Percentiles rank a stretch among this genome's conserved stretches.
Evolutionary conservation across 2,113 vertebrate genomes (phyloP).

Genomic region (Cinclus mexicanus): DNA sequence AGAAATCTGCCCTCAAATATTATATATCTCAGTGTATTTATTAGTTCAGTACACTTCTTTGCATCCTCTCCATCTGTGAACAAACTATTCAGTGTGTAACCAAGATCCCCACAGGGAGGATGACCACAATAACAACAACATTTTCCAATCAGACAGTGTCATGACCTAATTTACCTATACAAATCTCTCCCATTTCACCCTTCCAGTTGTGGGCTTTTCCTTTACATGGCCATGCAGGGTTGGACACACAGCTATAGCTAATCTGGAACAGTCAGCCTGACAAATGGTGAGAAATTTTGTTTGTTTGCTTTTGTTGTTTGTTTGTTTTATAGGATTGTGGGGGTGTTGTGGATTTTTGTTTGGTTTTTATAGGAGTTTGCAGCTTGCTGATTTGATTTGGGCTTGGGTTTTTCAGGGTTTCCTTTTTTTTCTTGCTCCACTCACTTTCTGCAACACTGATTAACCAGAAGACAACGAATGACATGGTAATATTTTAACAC

Average conservation of each 20-base stretch:
- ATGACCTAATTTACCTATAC: neutral
- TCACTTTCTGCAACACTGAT: neutral
- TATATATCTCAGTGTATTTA: neutral
- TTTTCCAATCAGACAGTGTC: neutral
- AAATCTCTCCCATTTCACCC: neutral
- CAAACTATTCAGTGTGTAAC: neutral
- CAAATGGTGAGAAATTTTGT: neutral
- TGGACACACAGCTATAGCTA: neutral
- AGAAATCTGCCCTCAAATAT: neutral
- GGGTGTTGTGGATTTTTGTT: neutral
- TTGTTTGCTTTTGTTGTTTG: neutral
- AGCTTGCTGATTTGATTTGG: neutral
- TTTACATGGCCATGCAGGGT: neutral
- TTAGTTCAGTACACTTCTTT: neutral
- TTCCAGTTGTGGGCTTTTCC: neutral
- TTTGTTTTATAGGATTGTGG: neutral
- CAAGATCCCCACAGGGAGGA: neutral
- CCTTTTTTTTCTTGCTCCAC: neutral
- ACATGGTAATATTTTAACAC: neutral
- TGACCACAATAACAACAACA: neutral
- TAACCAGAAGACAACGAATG: neutral
- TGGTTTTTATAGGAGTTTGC: neutral
- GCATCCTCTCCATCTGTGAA: neutral
- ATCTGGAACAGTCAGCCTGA: neutral
- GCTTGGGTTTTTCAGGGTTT: rapidly evolving